Conservation (phyloP, 2,888 invertebrate genomes). For the Lepidocyrtinus sp. region DNA sequence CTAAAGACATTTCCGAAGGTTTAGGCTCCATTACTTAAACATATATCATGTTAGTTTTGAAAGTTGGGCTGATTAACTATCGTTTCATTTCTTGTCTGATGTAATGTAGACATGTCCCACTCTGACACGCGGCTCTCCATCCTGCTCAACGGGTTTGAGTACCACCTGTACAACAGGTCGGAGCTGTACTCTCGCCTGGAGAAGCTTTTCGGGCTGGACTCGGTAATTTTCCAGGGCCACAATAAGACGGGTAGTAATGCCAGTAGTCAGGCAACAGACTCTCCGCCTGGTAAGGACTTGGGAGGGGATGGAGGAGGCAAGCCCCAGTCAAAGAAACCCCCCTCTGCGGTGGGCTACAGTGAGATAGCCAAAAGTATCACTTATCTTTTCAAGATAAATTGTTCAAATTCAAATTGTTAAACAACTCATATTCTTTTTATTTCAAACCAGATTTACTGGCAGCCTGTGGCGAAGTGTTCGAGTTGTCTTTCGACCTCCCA, state of each 20-base stretch:
- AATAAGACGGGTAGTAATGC: constrained; percentile 66
- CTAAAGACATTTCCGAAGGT: constrained; percentile 97
- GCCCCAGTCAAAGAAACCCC: constrained; percentile 75
- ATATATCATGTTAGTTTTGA: background rate
- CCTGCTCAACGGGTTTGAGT: constrained; percentile 93
- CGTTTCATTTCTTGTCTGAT: constrained; percentile 70
- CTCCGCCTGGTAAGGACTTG: constrained; percentile 72
- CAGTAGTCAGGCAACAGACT: constrained; percentile 75
- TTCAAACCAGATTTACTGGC: constrained; percentile 84
- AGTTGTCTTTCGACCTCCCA: constrained; percentile 93
- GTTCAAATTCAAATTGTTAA: background rate
- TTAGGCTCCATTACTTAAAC: too few species aligned
- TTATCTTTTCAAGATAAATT: background rate
- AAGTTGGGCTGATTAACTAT: background rate
- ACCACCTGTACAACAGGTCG: constrained; percentile 95
- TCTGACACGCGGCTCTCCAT: constrained; percentile 93
- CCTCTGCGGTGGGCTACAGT: constrained; percentile 87
- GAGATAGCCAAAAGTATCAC: too few species aligned
- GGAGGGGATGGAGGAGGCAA: constrained; percentile 71
- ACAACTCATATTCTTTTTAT: too few species aligned
- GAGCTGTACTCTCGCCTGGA: constrained; percentile 89
- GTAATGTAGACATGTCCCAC: constrained; percentile 94
- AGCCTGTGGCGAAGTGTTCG: constrained; percentile 93
- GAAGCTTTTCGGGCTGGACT: constrained; percentile 87
- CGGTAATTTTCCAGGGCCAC: constrained; percentile 79